Conservation (phyloP, 2,113 vertebrate species). For the Aplodontia rufa region DNA sequence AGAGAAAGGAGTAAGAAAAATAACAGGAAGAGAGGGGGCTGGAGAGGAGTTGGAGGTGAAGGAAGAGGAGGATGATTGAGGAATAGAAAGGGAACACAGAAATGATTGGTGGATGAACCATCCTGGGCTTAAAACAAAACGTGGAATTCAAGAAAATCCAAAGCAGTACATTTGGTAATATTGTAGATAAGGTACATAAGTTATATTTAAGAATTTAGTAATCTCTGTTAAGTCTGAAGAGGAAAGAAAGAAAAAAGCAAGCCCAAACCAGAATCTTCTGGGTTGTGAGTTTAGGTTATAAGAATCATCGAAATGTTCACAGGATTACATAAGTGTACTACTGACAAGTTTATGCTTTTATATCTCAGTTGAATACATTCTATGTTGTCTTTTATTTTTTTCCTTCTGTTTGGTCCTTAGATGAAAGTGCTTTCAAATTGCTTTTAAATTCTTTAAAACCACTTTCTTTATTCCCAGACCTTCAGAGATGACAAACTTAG, state of each 20-base stretch:
- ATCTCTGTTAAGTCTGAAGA: neutral
- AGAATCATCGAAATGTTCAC: neutral
- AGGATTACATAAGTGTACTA: neutral
- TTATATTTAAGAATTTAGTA: neutral
- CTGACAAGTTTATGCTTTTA: neutral
- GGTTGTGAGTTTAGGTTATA: neutral
- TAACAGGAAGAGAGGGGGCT: fast-evolving
- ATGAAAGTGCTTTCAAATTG: neutral
- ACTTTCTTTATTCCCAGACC: neutral
- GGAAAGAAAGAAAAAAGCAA: neutral
- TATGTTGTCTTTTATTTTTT: neutral
- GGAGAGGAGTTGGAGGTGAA: neutral
- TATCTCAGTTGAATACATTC: neutral
- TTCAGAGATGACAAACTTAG: neutral
- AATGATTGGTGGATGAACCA: neutral
- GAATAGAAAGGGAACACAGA: fast-evolving
- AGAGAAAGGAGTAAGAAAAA: too few relatives aligned
- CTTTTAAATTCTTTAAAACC: neutral
- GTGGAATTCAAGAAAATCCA: neutral
- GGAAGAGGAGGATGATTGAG: fast-evolving
- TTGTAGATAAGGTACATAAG: neutral
- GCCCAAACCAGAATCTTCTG: neutral
- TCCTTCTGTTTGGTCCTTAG: neutral
- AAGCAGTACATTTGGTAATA: neutral
- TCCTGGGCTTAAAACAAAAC: neutral